Conservation (phyloP, 1,140 invertebrate genomes). For the Eurosta solidaginis region DNA sequence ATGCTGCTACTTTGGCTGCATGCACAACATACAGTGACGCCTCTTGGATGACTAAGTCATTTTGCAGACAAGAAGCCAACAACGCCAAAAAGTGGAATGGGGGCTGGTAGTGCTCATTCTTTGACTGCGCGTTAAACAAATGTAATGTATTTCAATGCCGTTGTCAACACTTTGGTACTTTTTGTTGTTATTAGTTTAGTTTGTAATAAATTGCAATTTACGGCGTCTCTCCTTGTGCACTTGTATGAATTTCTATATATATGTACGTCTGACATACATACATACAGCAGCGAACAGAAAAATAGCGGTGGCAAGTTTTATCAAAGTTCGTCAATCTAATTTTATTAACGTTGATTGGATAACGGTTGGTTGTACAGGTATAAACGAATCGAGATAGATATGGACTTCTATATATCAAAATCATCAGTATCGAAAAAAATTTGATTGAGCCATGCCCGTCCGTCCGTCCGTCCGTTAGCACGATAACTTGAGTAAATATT, state of each 20-base stretch:
- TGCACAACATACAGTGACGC: too few relatives aligned
- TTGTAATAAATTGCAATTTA: conserved; percentile 27
- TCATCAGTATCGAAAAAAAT: too few relatives aligned
- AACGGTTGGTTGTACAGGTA: too few relatives aligned
- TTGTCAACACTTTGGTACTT: conserved; percentile 25
- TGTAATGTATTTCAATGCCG: conserved; percentile 24
- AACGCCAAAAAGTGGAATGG: neutral
- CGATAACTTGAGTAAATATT: too few relatives aligned
- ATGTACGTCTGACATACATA: neutral
- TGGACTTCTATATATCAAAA: too few relatives aligned
- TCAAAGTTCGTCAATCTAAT: neutral
- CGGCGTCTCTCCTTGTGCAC: neutral
- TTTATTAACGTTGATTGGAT: too few relatives aligned
- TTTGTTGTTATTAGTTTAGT: conserved; percentile 28
- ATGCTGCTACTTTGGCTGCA: too few relatives aligned
- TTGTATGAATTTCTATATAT: neutral
- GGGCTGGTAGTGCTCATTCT: neutral
- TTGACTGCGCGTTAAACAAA: conserved; percentile 8
- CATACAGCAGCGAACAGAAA: neutral
- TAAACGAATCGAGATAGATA: too few relatives aligned
- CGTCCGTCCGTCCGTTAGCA: too few relatives aligned
- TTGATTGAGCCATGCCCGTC: too few relatives aligned
- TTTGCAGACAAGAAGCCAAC: too few relatives aligned
- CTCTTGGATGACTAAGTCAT: too few relatives aligned
- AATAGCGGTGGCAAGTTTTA: neutral